Evolutionary conservation across 2,113 vertebrate genomes (phyloP), one percentile per base, ranked within the genome.

Genomic region (Stomatorhinus ivindoensis): DNA sequence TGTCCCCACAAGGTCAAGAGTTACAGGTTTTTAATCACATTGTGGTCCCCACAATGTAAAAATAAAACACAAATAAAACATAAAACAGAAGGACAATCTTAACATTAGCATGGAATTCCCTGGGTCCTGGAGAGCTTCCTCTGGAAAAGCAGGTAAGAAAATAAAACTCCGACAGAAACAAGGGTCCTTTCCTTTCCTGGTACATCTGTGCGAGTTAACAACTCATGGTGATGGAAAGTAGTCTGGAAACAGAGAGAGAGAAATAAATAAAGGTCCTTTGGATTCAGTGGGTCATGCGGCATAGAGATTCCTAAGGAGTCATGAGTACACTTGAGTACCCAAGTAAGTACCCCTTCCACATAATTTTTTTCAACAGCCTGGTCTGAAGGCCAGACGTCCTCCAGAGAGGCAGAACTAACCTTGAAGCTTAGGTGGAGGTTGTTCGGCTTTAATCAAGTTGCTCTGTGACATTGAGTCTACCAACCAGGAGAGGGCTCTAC

Each of bases 401-500:
- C 76, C 31, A 82, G 27, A 55, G 87, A 39, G 35, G 27, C 24
- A n/a, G 53, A 39, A 65, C 46, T 47, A 91, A 96, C 94, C 94
- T 95, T 92, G 92, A 83, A 91, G 92, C 19, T 76, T 35, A 1
- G 95, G 96, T 42, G 95, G 94, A 0, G 91, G 91, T 2, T 87
- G 92, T 35, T 21, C 90, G 4, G 89, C 31, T 82, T 94, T 95
- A 3, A 95, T 91, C 73, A 95, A 5, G 19, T 93, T 90, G 82
- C 95, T 96, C 88, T 96, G 92, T 87, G 93, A 93, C 89, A 98
- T 92, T 76, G 95, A 93, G 0, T 97, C 95, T 0, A 95, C 93
- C 92, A 97, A 94, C 97, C 97, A 97, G 88, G 90, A 92, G 91
- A 98, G 94, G 90, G 96, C 94, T 0, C 91, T 95, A 88, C 93